Conservation (phyloP, 2,888 invertebrate species). For the Epicampocera succincta region DNA sequence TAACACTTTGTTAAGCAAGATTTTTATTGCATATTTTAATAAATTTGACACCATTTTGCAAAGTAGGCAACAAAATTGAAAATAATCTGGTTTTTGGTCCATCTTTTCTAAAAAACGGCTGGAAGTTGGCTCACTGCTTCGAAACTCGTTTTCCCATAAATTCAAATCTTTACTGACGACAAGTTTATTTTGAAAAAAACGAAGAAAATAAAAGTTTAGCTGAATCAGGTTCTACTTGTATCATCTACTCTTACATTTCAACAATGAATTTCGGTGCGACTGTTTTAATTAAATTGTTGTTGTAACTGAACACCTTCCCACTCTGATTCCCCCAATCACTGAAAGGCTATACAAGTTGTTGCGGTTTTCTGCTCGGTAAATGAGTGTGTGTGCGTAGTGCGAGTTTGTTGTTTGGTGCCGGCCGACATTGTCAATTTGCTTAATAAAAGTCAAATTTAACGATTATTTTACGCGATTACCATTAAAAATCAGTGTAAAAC, state of each 20-base stretch:
- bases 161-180: slow-evolving; percentile 59
- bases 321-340: too few relatives aligned
- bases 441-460: slow-evolving; percentile 74
- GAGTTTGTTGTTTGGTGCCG: slow-evolving; percentile 32
- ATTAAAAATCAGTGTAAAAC: slow-evolving; percentile 73
- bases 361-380: neutral
- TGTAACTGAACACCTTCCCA: slow-evolving; percentile 34
- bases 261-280: slow-evolving; percentile 1
- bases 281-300: slow-evolving; percentile 34
- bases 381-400: slow-evolving; percentile 11
- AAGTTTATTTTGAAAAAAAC: slow-evolving; percentile 36
- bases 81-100: slow-evolving; percentile 52
- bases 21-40: slow-evolving; percentile 45
- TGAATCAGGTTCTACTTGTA: slow-evolving; percentile 55
- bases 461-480: slow-evolving; percentile 75
- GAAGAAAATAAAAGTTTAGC: slow-evolving; percentile 3
- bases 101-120: slow-evolving; percentile 6
- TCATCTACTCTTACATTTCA: slow-evolving; percentile 16
- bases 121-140: slow-evolving; percentile 21
- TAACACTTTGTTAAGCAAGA: slow-evolving; percentile 59
- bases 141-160: slow-evolving; percentile 50
- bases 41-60: slow-evolving; percentile 61
- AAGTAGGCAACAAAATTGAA: slow-evolving; percentile 25
- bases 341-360: slow-evolving; percentile 36
- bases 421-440: slow-evolving; percentile 62